phyloP scores from a whole-genome alignment of 2,888 invertebrate genomes.

The Arrhopalites spinosus region DNA sequence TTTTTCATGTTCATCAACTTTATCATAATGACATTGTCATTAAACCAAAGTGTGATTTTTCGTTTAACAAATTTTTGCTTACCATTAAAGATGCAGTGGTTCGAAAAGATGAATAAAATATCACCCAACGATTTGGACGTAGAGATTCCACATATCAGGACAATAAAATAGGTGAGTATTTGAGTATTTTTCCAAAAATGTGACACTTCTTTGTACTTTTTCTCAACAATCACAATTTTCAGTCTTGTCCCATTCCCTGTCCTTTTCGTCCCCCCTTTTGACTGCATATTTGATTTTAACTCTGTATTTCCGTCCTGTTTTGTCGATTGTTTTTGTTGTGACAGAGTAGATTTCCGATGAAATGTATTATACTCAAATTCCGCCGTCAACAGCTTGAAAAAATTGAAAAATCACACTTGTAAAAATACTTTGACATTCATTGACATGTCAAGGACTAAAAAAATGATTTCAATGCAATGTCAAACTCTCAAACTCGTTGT shows the following conservation, averaged over 20 bases:
- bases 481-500: no score
- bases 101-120: slow-evolving; percentile 45
- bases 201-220: slow-evolving; percentile 38
- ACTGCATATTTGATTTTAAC: neutral
- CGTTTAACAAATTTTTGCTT: no score
- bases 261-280: neutral
- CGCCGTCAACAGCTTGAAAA: no score
- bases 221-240: slow-evolving; percentile 43
- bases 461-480: no score
- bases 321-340: neutral
- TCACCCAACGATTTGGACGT: slow-evolving; percentile 42
- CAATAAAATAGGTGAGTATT: neutral
- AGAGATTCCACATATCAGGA: neutral
- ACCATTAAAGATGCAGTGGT: slow-evolving; percentile 50
- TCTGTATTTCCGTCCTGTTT: neutral
- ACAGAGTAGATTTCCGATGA: no score
- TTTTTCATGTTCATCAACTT: no score
- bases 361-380: no score
- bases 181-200: neutral
- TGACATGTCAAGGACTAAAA: no score
- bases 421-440: no score
- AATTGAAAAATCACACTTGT: no score
- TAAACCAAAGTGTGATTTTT: no score
- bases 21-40: no score
- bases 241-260: neutral